Evolutionary conservation across 2,113 vertebrate species (phyloP).

Genomic region (Carassius gibelio): DNA sequence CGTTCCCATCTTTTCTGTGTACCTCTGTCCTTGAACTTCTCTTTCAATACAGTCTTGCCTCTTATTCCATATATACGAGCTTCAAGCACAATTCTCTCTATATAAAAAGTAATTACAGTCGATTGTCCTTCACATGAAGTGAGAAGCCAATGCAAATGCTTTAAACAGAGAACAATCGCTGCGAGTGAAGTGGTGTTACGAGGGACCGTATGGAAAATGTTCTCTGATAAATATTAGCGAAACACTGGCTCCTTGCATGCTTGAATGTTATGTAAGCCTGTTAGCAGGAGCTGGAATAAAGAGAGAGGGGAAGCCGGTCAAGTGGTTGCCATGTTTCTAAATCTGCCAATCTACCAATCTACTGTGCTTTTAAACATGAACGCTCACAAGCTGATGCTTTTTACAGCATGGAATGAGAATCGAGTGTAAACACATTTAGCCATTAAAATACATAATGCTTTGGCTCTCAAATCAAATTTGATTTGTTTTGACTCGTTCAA

Average conservation of each 20-base stretch:
- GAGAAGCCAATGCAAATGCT: slow-evolving; percentile 22
- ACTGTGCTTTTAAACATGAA: slow-evolving; percentile 21
- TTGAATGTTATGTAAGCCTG: slow-evolving; percentile 43
- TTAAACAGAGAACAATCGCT: slow-evolving; percentile 16
- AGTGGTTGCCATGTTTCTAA: slow-evolving; percentile 50
- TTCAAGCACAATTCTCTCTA: not conserved
- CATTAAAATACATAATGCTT: slow-evolving; percentile 5
- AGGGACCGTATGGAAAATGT: slow-evolving; percentile 24
- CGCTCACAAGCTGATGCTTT: slow-evolving; percentile 29
- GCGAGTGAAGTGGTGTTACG: slow-evolving; percentile 17
- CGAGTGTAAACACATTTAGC: slow-evolving; percentile 2
- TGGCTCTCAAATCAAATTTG: slow-evolving; percentile 17
- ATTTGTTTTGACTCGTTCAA: slow-evolving; percentile 3
- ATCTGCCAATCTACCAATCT: slow-evolving; percentile 20
- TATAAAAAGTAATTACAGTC: slow-evolving; percentile 13
- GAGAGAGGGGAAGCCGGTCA: slow-evolving; percentile 45
- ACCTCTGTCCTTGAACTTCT: not conserved
- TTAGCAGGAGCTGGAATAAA: slow-evolving; percentile 43
- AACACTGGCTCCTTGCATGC: slow-evolving; percentile 30
- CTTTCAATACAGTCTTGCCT: not conserved
- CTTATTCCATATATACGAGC: not conserved
- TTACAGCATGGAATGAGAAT: slow-evolving; percentile 13
- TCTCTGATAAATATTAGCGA: slow-evolving; percentile 18
- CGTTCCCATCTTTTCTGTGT: not conserved
- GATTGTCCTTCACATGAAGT: not conserved